Percentiles rank a stretch among this genome's conserved stretches.
phyloP scores from a whole-genome alignment of 2,888 invertebrate species.

The Tetranychus piercei region DNA sequence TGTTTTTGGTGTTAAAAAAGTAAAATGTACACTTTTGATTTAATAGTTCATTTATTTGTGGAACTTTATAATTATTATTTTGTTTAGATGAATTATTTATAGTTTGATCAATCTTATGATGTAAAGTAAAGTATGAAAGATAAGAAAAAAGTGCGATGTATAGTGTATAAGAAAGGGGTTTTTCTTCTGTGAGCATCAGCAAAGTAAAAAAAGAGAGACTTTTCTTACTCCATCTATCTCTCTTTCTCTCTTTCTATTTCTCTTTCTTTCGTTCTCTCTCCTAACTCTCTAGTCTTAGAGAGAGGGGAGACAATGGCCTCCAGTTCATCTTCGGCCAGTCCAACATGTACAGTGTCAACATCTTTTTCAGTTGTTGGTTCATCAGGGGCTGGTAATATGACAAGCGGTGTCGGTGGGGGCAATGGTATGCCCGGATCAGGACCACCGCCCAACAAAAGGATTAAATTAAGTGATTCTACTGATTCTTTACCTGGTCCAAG shows the following conservation, averaged over 20 bases:
- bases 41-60: background rate
- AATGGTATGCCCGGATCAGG: constrained; percentile 3
- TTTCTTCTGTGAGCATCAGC: background rate
- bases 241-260: background rate
- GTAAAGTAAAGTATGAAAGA: background rate
- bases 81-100: background rate
- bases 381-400: background rate
- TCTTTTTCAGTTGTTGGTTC: constrained; percentile 8
- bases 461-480: constrained; percentile 22
- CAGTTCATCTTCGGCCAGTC: constrained; percentile 9
- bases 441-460: constrained; percentile 20
- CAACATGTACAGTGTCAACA: constrained; percentile 8
- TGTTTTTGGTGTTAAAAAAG: too few species aligned
- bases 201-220: constrained; percentile 2
- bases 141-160: background rate
- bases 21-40: background rate
- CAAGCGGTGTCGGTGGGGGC: background rate
- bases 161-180: background rate
- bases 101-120: background rate
- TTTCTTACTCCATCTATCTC: constrained; percentile 5
- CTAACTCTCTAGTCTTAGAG: background rate
- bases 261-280: constrained; percentile 2
- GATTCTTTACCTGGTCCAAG: constrained; percentile 13
- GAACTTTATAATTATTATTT: background rate
- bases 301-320: constrained; percentile 4